phyloP scores from a whole-genome alignment of 2,888 invertebrate genomes.

The Sepioteuthis lessoniana region DNA sequence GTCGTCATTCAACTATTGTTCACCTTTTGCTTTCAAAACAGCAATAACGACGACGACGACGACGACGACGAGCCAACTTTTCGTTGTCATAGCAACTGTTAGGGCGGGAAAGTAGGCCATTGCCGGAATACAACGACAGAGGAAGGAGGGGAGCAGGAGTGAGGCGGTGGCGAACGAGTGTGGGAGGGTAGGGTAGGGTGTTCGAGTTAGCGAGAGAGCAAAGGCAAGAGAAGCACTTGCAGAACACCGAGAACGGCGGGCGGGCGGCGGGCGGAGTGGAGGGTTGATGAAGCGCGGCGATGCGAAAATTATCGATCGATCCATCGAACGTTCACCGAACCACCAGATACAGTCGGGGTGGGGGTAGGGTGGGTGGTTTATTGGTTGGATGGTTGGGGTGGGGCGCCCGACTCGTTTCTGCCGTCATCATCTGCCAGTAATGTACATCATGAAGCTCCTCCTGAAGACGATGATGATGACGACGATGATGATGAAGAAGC shows the following conservation, averaged over 20 bases:
- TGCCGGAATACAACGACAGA: neutral
- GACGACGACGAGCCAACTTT: neutral
- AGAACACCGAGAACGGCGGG: neutral
- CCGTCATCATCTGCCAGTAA: neutral
- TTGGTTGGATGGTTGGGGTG: no score
- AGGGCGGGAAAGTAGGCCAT: neutral
- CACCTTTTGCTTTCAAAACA: neutral
- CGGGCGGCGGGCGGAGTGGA: neutral
- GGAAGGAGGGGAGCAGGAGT: neutral
- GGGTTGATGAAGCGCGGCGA: no score
- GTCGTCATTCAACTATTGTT: neutral
- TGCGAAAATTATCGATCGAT: neutral
- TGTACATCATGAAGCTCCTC: neutral
- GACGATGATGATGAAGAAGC: neutral
- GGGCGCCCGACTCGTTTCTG: neutral
- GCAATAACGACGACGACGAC: neutral
- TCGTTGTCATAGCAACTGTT: neutral
- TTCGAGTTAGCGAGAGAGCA: neutral
- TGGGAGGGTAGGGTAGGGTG: neutral
- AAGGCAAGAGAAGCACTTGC: neutral
- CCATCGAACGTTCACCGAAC: no score
- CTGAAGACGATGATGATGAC: neutral
- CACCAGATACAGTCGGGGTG: no score
- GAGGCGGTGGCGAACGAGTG: neutral
- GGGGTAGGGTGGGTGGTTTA: neutral